A percentile compares a stretch with the other conserved stretches of the same genome.
Conservation (phyloP, 2,888 invertebrate genomes). For the Cryptus viduatorius region DNA sequence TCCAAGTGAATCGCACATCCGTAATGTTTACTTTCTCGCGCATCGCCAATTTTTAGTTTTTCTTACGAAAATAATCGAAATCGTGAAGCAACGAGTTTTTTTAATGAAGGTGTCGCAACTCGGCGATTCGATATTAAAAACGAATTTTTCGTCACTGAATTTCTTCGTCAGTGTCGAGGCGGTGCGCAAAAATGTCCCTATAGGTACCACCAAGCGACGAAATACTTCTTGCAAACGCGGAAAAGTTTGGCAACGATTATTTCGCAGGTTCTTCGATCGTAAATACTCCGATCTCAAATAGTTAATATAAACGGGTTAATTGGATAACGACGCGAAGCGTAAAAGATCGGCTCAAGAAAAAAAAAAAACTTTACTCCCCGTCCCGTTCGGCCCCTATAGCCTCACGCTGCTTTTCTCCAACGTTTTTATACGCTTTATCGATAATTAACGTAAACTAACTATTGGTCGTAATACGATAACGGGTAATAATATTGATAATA, state of each 20-base stretch:
- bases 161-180: background rate
- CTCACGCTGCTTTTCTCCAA: constrained; percentile 62
- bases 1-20: too few species aligned
- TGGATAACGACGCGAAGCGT: constrained; percentile 26
- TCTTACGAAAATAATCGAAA: constrained; percentile 1
- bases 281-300: constrained; percentile 55
- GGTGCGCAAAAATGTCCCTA: constrained; percentile 1
- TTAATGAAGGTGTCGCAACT: background rate
- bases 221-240: background rate
- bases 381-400: constrained; percentile 52
- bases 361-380: constrained; percentile 29
- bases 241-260: background rate
- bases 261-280: constrained; percentile 36
- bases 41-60: background rate
- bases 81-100: background rate
- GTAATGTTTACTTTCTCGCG: too few species aligned
- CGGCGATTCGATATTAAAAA: background rate
- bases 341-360: constrained; percentile 32
- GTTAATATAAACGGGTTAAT: constrained; percentile 21
- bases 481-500: constrained; percentile 62
- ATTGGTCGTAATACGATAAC: constrained; percentile 59
- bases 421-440: constrained; percentile 68
- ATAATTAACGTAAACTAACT: constrained; percentile 49
- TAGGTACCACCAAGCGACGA: constrained; percentile 20
- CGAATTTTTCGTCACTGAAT: background rate